Conservation (phyloP, 2,113 vertebrate species). For the Tichodroma muraria region DNA sequence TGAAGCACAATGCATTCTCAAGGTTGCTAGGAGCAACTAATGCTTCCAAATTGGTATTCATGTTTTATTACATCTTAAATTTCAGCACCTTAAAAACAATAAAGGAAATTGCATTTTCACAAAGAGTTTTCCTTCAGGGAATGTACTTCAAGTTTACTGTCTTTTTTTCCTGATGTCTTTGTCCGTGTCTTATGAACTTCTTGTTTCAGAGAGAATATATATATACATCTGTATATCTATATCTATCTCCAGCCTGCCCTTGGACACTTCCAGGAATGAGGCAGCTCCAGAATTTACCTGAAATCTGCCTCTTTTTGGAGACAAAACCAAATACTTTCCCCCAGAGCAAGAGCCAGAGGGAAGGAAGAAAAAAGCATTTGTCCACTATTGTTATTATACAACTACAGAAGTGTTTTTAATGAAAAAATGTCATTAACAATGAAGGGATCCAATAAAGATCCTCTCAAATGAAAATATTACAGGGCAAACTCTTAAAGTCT, state of each 20-base stretch:
- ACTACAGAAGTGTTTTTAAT: not conserved
- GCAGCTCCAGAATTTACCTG: not conserved
- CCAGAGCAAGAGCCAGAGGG: not conserved
- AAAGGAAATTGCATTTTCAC: constrained; percentile 65
- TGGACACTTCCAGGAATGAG: not conserved
- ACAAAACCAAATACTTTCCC: not conserved
- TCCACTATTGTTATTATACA: not conserved
- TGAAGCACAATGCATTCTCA: constrained; percentile 58
- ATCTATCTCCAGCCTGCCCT: not conserved
- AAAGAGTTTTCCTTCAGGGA: constrained; percentile 50
- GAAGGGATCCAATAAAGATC: not conserved
- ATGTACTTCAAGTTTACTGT: constrained; percentile 25
- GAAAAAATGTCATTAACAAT: not conserved
- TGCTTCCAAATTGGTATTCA: constrained; percentile 62
- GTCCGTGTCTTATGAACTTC: not conserved
- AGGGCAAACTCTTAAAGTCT: not conserved
- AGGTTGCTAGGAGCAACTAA: constrained; percentile 59
- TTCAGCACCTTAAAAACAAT: constrained; percentile 67
- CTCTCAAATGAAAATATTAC: not conserved
- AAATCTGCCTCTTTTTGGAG: not conserved
- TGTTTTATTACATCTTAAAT: constrained; percentile 65
- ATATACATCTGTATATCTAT: not conserved
- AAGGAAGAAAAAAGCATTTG: not conserved
- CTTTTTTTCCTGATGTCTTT: constrained; percentile 18
- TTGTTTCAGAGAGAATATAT: not conserved